A percentile compares a stretch with the other conserved stretches of the same genome.
phyloP scores from a whole-genome alignment of 2,113 vertebrate genomes.

The Argyrosomus japonicus region DNA sequence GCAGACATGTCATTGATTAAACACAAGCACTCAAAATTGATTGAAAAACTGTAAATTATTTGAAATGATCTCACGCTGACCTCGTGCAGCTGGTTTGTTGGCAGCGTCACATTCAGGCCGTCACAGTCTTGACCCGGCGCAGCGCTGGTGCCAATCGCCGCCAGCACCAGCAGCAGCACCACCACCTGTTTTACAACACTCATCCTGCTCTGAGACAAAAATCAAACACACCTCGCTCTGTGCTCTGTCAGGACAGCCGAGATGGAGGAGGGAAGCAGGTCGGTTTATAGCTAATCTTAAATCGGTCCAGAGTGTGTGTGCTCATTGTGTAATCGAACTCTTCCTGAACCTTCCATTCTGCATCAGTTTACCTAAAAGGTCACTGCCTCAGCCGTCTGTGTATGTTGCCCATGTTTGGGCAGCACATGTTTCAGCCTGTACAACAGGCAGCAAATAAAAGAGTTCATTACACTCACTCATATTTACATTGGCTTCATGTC shows the following conservation, averaged over 20 bases:
- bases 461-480: no score
- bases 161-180: constrained; percentile 33
- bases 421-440: no score
- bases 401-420: no score
- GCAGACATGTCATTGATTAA: no score
- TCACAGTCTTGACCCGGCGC: background rate
- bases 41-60: no score
- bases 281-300: background rate
- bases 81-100: background rate
- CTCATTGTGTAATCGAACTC: background rate
- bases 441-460: no score
- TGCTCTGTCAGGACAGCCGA: background rate
- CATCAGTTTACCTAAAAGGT: background rate
- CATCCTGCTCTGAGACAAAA: constrained; percentile 23
- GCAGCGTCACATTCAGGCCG: background rate
- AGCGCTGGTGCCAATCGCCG: background rate
- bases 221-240: background rate
- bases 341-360: no score
- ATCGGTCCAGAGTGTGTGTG: constrained; percentile 36
- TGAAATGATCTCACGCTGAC: constrained; percentile 10
- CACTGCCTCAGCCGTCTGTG: no score
- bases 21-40: no score
- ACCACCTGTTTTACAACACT: rapidly evolving
- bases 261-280: background rate
- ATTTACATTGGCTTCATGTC: no score